Evolutionary conservation across 2,113 vertebrate genomes (phyloP).

Genomic region (Xiphophorus maculatus): DNA sequence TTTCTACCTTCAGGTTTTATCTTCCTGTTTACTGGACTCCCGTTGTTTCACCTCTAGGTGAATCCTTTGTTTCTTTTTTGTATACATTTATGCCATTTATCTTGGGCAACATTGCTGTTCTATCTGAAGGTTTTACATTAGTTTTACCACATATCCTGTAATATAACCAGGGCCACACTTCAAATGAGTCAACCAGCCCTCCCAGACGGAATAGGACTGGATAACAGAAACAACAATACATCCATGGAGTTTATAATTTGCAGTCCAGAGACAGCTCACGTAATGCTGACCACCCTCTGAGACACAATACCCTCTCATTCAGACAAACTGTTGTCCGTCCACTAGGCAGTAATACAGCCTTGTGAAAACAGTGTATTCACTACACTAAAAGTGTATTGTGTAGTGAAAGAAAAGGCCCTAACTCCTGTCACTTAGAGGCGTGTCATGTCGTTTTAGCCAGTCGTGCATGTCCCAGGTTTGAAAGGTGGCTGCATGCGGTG

Average conservation of each 20-base stretch:
- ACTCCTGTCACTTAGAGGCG: not conserved
- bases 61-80: not conserved
- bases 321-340: not conserved
- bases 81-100: not conserved
- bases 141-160: not conserved
- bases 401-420: not conserved
- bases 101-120: not conserved
- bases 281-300: not conserved
- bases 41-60: not conserved
- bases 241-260: not conserved
- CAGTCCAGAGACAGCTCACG: not conserved
- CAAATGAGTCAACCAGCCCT: not conserved
- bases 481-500: too few species aligned
- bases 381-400: not conserved
- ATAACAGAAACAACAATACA: not conserved
- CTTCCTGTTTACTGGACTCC: not conserved
- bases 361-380: not conserved
- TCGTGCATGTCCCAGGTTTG: too few species aligned
- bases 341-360: not conserved
- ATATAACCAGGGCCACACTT: not conserved
- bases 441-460: too few species aligned
- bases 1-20: not conserved
- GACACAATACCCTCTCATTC: not conserved
- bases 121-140: not conserved
- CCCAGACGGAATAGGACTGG: not conserved